Evolutionary conservation across 2,113 vertebrate species (phyloP).

Genomic region (Phalacrocorax brasilianus): DNA sequence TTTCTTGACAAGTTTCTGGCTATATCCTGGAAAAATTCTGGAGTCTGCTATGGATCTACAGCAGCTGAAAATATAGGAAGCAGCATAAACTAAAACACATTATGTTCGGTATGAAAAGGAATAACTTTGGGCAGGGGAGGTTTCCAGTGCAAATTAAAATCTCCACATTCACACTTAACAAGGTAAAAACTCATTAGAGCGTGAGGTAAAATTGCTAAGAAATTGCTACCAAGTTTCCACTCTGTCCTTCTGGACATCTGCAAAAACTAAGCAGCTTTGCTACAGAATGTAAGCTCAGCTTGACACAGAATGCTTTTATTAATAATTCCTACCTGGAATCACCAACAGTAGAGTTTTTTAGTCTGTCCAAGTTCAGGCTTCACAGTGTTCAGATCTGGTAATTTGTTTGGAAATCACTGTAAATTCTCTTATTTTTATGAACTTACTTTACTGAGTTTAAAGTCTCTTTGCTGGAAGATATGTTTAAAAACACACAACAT

Average conservation of each 20-base stretch:
- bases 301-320: not conserved
- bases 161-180: not conserved
- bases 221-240: not conserved
- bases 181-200: not conserved
- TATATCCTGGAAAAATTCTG: not conserved
- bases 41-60: not conserved
- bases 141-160: not conserved
- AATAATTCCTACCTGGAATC: not conserved
- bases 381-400: not conserved
- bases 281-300: not conserved
- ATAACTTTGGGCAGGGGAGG: not conserved
- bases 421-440: not conserved
- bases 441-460: not conserved
- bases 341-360: not conserved
- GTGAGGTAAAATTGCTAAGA: not conserved
- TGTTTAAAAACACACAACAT: constrained; percentile 30
- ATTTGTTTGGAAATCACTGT: not conserved
- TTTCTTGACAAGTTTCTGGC: constrained; percentile 1
- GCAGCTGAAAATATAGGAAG: not conserved
- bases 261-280: not conserved
- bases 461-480: not conserved
- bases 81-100: not conserved
- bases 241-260: not conserved
- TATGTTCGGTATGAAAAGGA: not conserved
- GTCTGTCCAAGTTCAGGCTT: not conserved